These are phyloP conservation scores for Alloscopus bannaensis DNA, from an alignment of 2,888 invertebrate species.

Conservation along the genomic window DNA sequence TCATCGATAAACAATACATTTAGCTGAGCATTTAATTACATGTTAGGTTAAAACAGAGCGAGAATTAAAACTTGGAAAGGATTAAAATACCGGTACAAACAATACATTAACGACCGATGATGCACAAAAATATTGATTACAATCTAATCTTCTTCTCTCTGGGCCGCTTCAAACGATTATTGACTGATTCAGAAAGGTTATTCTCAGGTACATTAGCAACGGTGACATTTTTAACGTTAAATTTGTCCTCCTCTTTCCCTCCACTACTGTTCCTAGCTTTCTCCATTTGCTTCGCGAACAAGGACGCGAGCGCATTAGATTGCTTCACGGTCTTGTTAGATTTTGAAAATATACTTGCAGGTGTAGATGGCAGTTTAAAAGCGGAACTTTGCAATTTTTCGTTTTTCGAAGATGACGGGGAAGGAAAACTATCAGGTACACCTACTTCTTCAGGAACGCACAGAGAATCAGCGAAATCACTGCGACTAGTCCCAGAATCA, in stretches of 20 bases:
- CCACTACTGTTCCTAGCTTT: not conserved
- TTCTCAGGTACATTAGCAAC: not conserved
- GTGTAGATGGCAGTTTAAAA: slow-evolving; percentile 23
- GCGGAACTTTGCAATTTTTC: not conserved
- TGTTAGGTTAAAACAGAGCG: no score
- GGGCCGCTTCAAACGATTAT: slow-evolving; percentile 18
- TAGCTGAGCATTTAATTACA: no score
- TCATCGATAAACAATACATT: no score
- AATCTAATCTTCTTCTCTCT: slow-evolving; percentile 46
- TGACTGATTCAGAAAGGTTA: not conserved
- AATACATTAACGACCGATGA: no score
- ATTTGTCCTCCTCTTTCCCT: not conserved
- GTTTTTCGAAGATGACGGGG: not conserved
- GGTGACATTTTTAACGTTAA: slow-evolving; percentile 13
- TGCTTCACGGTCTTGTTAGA: not conserved
- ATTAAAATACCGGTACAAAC: not conserved
- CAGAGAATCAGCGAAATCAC: not conserved
- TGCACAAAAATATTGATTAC: no score
- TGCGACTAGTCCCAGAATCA: not conserved
- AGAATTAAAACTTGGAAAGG: no score
- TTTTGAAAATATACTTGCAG: slow-evolving; percentile 27
- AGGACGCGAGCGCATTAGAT: slow-evolving; percentile 13
- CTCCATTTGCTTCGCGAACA: slow-evolving; percentile 31
- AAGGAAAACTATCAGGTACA: not conserved
- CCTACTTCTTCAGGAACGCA: not conserved